Evolutionary conservation across 2,113 vertebrate species (phyloP).

Genomic region (Aspidoscelis tigris): DNA sequence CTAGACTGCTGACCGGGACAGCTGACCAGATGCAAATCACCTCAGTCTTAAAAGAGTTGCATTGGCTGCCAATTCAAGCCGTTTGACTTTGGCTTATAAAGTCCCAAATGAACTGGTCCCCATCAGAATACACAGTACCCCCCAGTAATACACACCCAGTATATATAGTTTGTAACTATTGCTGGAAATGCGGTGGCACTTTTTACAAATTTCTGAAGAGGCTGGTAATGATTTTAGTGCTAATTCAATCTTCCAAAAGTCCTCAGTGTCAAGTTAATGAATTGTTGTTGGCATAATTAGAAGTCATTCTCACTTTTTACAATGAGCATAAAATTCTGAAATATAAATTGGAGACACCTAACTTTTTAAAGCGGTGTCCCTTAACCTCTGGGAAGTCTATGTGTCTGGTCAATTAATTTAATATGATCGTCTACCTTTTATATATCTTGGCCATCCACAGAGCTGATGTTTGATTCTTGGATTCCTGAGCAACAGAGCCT

Average conservation of each 20-base stretch:
- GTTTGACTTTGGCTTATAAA: too few relatives aligned
- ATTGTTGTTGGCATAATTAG: slow-evolving; percentile 65
- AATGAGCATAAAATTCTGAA: slow-evolving; percentile 62
- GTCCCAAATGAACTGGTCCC: too few relatives aligned
- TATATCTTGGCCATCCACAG: rapidly evolving
- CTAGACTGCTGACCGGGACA: too few relatives aligned
- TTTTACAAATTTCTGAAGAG: slow-evolving; percentile 49
- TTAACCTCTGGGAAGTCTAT: slow-evolving; percentile 43
- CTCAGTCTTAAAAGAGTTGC: too few relatives aligned
- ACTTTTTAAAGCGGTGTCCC: slow-evolving; percentile 57
- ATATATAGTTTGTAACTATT: too few relatives aligned
- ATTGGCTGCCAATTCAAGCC: too few relatives aligned
- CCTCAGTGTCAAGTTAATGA: slow-evolving; percentile 58
- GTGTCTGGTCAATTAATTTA: slow-evolving; percentile 30
- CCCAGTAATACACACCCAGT: too few relatives aligned
- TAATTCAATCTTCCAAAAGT: slow-evolving; percentile 64
- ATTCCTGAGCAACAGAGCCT: neutral
- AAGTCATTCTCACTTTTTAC: slow-evolving; percentile 51
- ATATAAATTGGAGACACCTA: slow-evolving; percentile 63
- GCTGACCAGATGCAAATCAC: too few relatives aligned
- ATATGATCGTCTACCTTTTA: slow-evolving; percentile 14
- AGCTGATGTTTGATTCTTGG: neutral
- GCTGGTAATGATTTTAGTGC: slow-evolving; percentile 58
- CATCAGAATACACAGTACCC: too few relatives aligned
- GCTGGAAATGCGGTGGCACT: neutral